Conservation (phyloP, 2,113 vertebrate genomes). For the Eclectus roratus region DNA sequence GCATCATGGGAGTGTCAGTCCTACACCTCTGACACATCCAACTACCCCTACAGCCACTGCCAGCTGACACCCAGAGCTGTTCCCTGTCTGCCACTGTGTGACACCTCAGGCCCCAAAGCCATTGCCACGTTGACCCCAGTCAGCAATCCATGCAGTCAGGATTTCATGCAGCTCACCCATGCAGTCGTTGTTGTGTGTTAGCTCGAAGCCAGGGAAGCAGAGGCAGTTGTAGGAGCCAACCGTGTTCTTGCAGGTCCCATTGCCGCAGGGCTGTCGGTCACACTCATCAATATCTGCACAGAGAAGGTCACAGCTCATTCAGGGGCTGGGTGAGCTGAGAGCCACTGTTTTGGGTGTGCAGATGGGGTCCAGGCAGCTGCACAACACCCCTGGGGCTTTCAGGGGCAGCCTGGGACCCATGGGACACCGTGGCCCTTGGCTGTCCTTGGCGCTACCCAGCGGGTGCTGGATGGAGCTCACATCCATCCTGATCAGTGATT, state of each 20-base stretch:
- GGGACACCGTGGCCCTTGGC: neutral
- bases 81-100: accelerated
- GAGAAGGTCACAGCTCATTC: neutral
- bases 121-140: accelerated
- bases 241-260: constrained; percentile 92
- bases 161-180: constrained; percentile 74
- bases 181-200: constrained; percentile 89
- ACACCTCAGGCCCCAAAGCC: neutral
- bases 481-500: neutral
- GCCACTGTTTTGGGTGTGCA: too few species aligned
- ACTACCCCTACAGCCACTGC: neutral
- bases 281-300: constrained; percentile 89
- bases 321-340: neutral
- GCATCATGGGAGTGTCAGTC: neutral
- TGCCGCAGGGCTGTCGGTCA: constrained; percentile 88
- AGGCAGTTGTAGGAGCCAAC: constrained; percentile 94
- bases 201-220: constrained; percentile 90
- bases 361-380: neutral
- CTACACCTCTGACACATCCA: neutral
- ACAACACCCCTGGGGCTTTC: neutral
- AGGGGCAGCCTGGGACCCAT: neutral
- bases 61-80: neutral
- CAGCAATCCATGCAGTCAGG: accelerated
- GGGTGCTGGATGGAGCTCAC: neutral
- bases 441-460: neutral